These are phyloP conservation scores for Notodonta ziczac DNA, from an alignment of 2,888 invertebrate genomes.

Conservation along the genomic window DNA sequence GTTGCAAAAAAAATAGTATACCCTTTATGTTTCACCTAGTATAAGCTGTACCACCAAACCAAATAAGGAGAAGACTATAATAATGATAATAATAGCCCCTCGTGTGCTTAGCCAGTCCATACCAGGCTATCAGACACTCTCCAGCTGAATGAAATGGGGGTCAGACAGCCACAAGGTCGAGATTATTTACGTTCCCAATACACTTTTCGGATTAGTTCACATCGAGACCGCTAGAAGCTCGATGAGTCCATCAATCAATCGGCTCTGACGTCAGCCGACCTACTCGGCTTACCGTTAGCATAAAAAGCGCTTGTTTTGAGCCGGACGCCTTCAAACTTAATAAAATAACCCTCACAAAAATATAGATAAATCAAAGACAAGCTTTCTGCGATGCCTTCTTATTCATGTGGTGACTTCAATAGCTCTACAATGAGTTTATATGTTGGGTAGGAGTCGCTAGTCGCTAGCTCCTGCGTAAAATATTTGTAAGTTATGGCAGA, in stretches of 20 bases:
- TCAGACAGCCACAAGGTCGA: constrained; percentile 1
- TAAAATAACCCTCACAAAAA: constrained; percentile 4
- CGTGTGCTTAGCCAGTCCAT: not conserved
- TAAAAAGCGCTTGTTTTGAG: constrained; percentile 7
- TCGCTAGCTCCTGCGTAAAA: no score
- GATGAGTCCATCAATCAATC: constrained; percentile 9
- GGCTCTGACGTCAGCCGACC: constrained; percentile 7
- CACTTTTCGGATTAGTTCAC: not conserved
- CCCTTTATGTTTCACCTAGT: no score
- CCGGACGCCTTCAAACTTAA: constrained; percentile 1
- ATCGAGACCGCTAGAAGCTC: not conserved
- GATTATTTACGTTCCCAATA: constrained; percentile 1
- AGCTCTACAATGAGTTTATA: no score
- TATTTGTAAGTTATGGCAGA: no score
- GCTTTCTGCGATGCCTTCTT: no score
- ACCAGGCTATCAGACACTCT: not conserved
- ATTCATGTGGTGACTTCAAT: no score
- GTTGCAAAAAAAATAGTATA: no score
- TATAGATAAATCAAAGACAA: no score
- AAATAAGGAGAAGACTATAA: no score
- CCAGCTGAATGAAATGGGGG: not conserved
- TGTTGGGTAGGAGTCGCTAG: no score
- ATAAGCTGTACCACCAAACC: no score
- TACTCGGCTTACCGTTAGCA: constrained; percentile 1
- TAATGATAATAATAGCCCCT: no score